Percentiles rank a stretch among this genome's conserved stretches.
Evolutionary conservation across 2,888 invertebrate genomes (phyloP).

Genomic region (Pachliopta kotzebuea): DNA sequence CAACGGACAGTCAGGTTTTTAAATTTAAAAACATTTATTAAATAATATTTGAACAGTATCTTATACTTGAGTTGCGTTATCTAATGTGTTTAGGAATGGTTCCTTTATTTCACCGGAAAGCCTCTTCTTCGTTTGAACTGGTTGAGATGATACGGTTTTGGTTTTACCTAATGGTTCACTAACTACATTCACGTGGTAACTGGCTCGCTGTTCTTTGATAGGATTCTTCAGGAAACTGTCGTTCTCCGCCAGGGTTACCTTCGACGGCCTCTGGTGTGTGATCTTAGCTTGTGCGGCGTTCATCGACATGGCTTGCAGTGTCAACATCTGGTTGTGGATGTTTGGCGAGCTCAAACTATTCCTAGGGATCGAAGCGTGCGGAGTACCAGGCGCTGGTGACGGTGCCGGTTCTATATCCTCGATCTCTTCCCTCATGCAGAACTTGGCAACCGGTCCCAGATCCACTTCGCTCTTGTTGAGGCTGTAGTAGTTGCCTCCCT

Average conservation of each 20-base stretch:
- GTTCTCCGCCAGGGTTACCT: conserved; percentile 60
- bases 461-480: conserved; percentile 86
- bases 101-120: conserved; percentile 83
- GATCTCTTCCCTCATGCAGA: conserved; percentile 66
- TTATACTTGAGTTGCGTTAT: conserved; percentile 93
- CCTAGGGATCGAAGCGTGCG: conserved; percentile 68
- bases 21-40: no score
- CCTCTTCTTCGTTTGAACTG: conserved; percentile 89
- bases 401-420: conserved; percentile 75
- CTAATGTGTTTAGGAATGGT: conserved; percentile 89
- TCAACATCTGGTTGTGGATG: conserved; percentile 72
- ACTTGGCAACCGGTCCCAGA: conserved; percentile 75
- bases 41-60: neutral
- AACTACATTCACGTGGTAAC: conserved; percentile 59
- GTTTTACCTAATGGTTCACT: conserved; percentile 59
- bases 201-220: conserved; percentile 51
- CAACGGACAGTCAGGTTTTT: no score
- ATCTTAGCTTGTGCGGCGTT: conserved; percentile 39
- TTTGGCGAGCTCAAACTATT: conserved; percentile 77
- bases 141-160: conserved; percentile 86
- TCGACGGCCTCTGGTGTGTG: conserved; percentile 59
- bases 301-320: conserved; percentile 62
- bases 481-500: conserved; percentile 88
- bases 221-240: conserved; percentile 55
- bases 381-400: conserved; percentile 75